phyloP scores from a whole-genome alignment of 1,140 invertebrate species.

The Protaetia brevitarsis region DNA sequence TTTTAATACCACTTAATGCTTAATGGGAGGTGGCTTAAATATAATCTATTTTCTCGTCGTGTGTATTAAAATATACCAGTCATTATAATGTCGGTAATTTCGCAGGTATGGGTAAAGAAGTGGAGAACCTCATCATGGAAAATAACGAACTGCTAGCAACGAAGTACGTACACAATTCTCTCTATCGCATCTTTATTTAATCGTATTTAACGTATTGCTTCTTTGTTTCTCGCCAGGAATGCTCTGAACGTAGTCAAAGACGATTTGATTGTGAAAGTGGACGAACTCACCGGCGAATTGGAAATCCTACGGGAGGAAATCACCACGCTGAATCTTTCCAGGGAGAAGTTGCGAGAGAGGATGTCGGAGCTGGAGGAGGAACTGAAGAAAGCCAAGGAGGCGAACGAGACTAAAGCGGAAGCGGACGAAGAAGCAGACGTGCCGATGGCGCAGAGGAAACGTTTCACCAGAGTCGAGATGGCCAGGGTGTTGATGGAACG shows the following conservation, averaged over 20 bases:
- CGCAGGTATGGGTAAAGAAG: slow-evolving; percentile 98
- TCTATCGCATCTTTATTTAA: not conserved
- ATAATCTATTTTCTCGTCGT: not conserved
- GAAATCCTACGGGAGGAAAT: slow-evolving; percentile 96
- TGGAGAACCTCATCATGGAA: slow-evolving; percentile 99
- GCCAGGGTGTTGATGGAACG: slow-evolving; percentile 97
- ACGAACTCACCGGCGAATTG: slow-evolving; percentile 94
- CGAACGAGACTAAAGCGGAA: slow-evolving; percentile 51
- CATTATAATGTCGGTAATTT: too few relatives aligned
- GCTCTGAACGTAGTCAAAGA: slow-evolving; percentile 99
- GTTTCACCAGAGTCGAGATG: slow-evolving; percentile 99
- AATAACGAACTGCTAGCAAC: slow-evolving; percentile 99
- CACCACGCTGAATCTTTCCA: slow-evolving; percentile 75
- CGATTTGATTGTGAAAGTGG: slow-evolving; percentile 97
- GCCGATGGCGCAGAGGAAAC: slow-evolving; percentile 91
- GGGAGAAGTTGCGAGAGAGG: slow-evolving; percentile 74
- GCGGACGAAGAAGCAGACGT: slow-evolving; percentile 83
- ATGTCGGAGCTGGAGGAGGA: slow-evolving; percentile 90
- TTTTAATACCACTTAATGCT: too few relatives aligned
- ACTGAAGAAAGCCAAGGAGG: slow-evolving; percentile 80
- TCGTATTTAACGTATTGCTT: not conserved
- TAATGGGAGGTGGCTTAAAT: too few relatives aligned
- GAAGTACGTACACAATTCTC: slow-evolving; percentile 73
- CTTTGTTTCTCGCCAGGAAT: slow-evolving; percentile 67
- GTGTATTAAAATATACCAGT: not conserved